Evolutionary conservation across 2,113 vertebrate species (phyloP), one percentile per base, ranked within the genome.

Genomic region (Podilymbus podiceps): DNA sequence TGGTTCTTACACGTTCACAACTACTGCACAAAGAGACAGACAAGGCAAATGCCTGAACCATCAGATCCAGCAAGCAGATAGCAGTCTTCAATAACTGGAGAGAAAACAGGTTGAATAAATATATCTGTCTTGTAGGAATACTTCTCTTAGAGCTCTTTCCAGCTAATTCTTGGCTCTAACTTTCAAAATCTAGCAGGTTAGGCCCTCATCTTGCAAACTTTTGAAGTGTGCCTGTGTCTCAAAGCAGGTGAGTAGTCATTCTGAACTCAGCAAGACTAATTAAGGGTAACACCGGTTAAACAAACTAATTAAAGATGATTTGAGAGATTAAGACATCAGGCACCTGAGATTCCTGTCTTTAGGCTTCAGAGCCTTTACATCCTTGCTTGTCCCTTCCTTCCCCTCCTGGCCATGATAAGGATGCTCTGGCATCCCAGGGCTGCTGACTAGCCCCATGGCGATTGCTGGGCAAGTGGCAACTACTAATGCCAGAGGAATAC

Each of bases 231-330:
- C 53, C 72, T 87, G 49, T 72, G 6, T 72, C 49, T 72, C 3
- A 2, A 73, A 87, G 85, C 55, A 73, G 71, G 20, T 46, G 79
- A 91, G 49, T 35, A 89, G 62, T 83, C 66, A 92, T 53, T 79
- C 79, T 83, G 68, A 86, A 79, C 66, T 93, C 77, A 79, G 77
- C 50, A 64, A 63, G 44, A 15, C 33, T 93, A 91, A 94, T 87
- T 89, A 87, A 89, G 77, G 77, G 38, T 74, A 92, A 92, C 73
- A 38, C 62, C 73, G 82, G 62, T 86, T 85, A 93, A 91, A 81
- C 80, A 87, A 92, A 93, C 74, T 79, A 95, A 95, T 94, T 95
- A 96, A 95, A 93, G 85, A 79, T 64, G 3, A 87, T 87, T 72
- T 73, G 62, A 87, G 84, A 91, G 73, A 87, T 53, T 59, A 84